Conservation (phyloP, 2,113 vertebrate species). For the Ptilonorhynchus violaceus region DNA sequence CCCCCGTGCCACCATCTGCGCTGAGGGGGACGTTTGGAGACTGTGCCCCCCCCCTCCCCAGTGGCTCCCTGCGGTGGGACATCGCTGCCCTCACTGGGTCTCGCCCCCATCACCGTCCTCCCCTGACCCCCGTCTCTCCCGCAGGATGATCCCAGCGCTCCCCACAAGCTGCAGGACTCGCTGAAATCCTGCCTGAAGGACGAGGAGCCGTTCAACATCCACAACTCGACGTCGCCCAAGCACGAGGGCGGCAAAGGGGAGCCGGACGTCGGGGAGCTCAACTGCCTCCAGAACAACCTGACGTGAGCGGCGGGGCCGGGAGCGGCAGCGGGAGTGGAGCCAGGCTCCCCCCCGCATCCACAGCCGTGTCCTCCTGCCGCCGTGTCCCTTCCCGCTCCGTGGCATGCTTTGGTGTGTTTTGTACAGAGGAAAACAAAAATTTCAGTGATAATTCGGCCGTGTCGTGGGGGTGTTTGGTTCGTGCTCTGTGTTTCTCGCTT, state of each 20-base stretch:
- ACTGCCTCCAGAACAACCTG: constrained; percentile 96
- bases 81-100: fast-evolving
- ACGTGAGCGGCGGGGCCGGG: constrained; percentile 72
- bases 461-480: constrained; percentile 51
- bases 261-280: constrained; percentile 84
- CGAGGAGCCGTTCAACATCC: constrained; percentile 93
- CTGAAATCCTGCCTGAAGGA: constrained; percentile 91
- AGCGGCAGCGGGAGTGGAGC: not conserved
- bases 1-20: not conserved
- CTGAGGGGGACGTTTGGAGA: too few species aligned
- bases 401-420: constrained; percentile 96
- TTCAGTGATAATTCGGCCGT: constrained; percentile 20
- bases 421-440: constrained; percentile 76
- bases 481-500: constrained; percentile 71
- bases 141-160: constrained; percentile 84
- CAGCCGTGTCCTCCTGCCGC: not conserved
- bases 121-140: not conserved
- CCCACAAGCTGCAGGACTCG: constrained; percentile 93
- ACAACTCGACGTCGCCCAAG: constrained; percentile 92
- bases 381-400: constrained; percentile 53
- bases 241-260: constrained; percentile 89
- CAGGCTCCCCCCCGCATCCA: not conserved
- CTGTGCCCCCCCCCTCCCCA: not conserved
- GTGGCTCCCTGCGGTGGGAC: not conserved
- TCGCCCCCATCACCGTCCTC: fast-evolving